Conservation (phyloP, 2,113 vertebrate genomes). For the Amphiprion percula region DNA sequence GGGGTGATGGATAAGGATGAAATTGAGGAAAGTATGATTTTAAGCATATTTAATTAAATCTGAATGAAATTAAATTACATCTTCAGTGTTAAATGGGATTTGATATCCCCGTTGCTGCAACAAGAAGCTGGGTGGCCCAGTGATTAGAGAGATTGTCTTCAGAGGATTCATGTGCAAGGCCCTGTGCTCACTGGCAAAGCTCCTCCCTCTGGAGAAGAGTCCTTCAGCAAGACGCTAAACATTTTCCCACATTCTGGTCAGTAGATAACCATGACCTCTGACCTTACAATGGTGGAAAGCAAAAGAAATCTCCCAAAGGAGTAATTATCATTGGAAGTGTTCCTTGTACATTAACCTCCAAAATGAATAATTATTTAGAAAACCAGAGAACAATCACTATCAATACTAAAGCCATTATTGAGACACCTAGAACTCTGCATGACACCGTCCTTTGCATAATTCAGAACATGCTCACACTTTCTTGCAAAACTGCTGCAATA, state of each 20-base stretch:
- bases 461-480: background rate
- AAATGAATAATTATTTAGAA: background rate
- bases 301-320: background rate
- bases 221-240: slow-evolving; percentile 1
- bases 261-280: slow-evolving; percentile 17
- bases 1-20: slow-evolving; percentile 40
- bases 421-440: background rate
- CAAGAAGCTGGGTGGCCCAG: slow-evolving; percentile 19
- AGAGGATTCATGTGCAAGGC: slow-evolving; percentile 16
- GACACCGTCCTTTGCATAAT: background rate
- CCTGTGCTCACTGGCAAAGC: background rate
- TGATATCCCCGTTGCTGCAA: slow-evolving; percentile 6
- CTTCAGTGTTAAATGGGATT: slow-evolving; percentile 45
- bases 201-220: background rate
- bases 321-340: slow-evolving; percentile 9
- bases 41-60: slow-evolving; percentile 51
- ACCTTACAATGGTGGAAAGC: slow-evolving; percentile 9
- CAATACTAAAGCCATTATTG: background rate
- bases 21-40: slow-evolving; percentile 33
- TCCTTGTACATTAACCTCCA: background rate
- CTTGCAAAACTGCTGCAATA: background rate
- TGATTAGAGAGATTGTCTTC: slow-evolving; percentile 40
- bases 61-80: slow-evolving; percentile 46
- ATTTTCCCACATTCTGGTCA: background rate
- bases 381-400: background rate